Percentiles rank a stretch among this genome's conserved stretches.
Evolutionary conservation across 2,113 vertebrate species (phyloP).

Genomic region (Tichodroma muraria): DNA sequence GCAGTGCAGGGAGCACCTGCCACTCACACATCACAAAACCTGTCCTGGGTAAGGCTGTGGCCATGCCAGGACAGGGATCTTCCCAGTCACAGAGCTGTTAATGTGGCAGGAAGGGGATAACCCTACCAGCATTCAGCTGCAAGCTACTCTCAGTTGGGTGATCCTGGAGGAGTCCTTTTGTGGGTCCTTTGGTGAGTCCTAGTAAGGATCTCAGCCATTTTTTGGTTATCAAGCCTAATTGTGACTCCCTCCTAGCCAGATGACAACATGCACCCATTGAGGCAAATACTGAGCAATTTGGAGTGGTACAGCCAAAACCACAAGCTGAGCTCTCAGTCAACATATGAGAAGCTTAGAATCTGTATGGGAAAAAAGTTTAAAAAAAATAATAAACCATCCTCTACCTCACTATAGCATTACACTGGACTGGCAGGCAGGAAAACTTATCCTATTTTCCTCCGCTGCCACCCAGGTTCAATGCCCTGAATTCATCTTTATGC

Average conservation of each 20-base stretch:
- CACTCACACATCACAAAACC: not conserved
- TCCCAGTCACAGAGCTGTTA: not conserved
- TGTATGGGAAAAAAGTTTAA: not conserved
- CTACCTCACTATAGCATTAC: not conserved
- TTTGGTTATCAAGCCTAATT: not conserved
- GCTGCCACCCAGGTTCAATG: not conserved
- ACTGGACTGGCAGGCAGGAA: not conserved
- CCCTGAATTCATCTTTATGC: not conserved
- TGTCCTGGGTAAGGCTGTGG: not conserved
- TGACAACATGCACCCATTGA: not conserved
- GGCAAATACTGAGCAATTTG: not conserved
- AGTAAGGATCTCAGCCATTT: not conserved
- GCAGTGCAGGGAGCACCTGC: not conserved
- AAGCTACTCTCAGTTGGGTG: not conserved
- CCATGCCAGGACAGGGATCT: not conserved
- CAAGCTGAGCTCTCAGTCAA: not conserved
- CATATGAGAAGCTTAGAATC: not conserved
- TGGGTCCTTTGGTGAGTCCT: not conserved
- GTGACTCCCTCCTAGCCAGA: not conserved
- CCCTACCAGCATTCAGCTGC: not conserved
- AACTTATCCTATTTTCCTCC: not conserved
- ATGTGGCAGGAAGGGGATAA: not conserved
- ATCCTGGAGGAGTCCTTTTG: not conserved
- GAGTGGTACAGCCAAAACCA: not conserved
- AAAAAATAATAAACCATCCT: not conserved